Conservation (phyloP, 2,888 invertebrate genomes). For the Spilosoma lubricipeda region DNA sequence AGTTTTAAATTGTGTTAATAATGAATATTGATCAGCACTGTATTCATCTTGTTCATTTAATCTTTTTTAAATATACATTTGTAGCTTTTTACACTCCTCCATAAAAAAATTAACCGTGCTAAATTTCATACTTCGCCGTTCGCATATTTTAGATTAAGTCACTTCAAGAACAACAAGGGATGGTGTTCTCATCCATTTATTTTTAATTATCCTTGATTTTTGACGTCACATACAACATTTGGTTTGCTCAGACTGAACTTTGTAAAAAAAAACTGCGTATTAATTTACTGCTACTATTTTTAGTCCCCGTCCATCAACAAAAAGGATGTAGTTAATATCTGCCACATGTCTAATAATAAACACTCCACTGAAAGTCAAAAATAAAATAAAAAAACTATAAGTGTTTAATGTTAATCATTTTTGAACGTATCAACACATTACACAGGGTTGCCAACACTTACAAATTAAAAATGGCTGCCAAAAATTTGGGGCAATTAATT, state of each 20-base stretch:
- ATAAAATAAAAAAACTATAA: constrained; percentile 28
- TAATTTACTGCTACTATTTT: background rate
- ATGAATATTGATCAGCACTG: background rate
- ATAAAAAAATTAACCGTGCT: no score
- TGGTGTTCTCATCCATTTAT: background rate
- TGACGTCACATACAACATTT: background rate
- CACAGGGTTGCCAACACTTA: constrained; percentile 47
- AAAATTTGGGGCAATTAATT: constrained; percentile 36
- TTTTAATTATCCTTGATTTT: background rate
- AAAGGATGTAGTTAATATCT: constrained; percentile 15
- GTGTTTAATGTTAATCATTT: constrained; percentile 45
- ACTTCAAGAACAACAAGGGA: background rate
- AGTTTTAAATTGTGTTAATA: background rate
- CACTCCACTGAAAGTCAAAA: constrained; percentile 32
- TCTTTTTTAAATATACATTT: no score
- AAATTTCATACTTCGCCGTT: no score
- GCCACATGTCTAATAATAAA: constrained; percentile 26
- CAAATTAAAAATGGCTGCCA: constrained; percentile 37
- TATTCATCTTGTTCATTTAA: background rate
- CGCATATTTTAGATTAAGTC: background rate
- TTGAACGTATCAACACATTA: constrained; percentile 34
- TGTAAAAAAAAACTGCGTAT: background rate
- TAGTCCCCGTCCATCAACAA: background rate
- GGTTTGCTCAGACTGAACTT: background rate
- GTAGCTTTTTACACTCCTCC: no score